phyloP scores from a whole-genome alignment of 2,888 invertebrate species.

The Rhagophthalmus giganteus region DNA sequence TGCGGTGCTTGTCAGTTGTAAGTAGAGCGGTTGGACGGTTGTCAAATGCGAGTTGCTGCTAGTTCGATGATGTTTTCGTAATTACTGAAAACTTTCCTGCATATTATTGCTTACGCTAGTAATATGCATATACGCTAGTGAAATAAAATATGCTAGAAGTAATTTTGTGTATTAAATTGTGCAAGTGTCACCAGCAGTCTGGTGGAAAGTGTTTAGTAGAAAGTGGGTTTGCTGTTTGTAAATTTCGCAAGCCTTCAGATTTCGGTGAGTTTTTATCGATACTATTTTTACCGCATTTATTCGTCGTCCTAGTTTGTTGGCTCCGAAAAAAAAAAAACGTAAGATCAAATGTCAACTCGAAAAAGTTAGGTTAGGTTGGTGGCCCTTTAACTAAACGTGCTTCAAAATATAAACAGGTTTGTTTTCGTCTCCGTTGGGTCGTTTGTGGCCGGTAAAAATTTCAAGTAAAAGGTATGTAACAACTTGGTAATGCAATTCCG shows the following conservation, averaged over 20 bases:
- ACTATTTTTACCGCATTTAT: conserved; percentile 1
- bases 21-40: conserved; percentile 47
- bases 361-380: conserved; percentile 26
- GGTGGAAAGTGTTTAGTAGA: conserved; percentile 53
- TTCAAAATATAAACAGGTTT: conserved; percentile 1
- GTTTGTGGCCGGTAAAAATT: too few species aligned
- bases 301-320: not conserved
- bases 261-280: conserved; percentile 47
- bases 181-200: conserved; percentile 49
- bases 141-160: conserved; percentile 47
- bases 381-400: conserved; percentile 1
- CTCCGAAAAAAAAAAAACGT: too few species aligned
- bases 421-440: too few species aligned
- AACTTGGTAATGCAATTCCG: conserved; percentile 14
- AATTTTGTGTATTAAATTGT: conserved; percentile 50
- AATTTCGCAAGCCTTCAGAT: conserved; percentile 48
- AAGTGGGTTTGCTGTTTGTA: conserved; percentile 53
- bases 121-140: conserved; percentile 39
- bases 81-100: conserved; percentile 28
- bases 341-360: conserved; percentile 3
- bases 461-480: conserved; percentile 20
- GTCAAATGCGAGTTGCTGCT: conserved; percentile 46
- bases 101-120: conserved; percentile 30
- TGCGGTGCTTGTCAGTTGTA: conserved; percentile 52
- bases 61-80: conserved; percentile 48